Percentiles rank a stretch among this genome's conserved stretches.
These are phyloP conservation scores for Chaenogobius annularis DNA, from an alignment of 2,113 vertebrate species.

Conservation along the genomic window DNA sequence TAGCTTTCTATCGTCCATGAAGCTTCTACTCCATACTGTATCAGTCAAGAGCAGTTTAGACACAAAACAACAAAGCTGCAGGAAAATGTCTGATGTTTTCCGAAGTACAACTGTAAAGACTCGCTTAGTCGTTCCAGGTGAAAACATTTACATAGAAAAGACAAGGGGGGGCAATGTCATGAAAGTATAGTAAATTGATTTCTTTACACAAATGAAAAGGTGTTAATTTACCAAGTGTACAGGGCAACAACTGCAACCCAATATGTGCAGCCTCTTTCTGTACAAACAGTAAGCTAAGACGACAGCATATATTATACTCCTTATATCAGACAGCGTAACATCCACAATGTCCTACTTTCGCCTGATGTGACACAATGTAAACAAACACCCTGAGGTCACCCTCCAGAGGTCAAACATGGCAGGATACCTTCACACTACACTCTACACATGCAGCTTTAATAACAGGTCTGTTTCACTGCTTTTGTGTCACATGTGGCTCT, in stretches of 20 bases:
- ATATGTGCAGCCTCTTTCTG: neutral
- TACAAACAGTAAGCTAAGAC: constrained; percentile 17
- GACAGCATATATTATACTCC: constrained; percentile 36
- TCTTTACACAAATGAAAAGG: neutral
- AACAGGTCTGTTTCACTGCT: constrained; percentile 9
- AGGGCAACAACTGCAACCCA: neutral
- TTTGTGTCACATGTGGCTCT: constrained; percentile 26
- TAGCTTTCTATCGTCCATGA: too few relatives aligned
- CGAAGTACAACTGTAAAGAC: neutral
- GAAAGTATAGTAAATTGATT: neutral
- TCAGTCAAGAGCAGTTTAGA: neutral
- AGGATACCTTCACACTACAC: constrained; percentile 31
- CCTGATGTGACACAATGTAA: constrained; percentile 57
- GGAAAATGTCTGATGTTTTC: neutral
- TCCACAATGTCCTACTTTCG: constrained; percentile 64
- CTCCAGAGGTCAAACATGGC: constrained; percentile 62
- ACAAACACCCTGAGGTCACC: constrained; percentile 69
- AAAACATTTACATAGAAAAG: neutral
- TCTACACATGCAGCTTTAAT: constrained; percentile 36
- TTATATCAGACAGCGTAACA: constrained; percentile 29
- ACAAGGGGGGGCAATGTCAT: neutral
- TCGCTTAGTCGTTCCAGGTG: neutral
- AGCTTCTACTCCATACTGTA: neutral
- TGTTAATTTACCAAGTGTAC: neutral
- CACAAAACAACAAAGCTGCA: neutral